Evolutionary conservation across 2,888 invertebrate genomes (phyloP).

Genomic region (Calameuta idolon): DNA sequence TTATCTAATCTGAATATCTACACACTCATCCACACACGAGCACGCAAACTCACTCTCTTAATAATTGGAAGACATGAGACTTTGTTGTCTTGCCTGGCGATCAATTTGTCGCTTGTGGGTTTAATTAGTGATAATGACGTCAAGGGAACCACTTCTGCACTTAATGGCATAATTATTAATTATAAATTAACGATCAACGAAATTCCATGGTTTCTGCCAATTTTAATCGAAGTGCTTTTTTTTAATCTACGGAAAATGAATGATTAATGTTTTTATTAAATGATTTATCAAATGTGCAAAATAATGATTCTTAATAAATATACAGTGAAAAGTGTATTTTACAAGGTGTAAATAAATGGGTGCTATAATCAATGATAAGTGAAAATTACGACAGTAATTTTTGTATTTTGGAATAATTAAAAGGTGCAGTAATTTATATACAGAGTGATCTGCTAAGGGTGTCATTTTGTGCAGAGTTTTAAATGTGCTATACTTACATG

Average conservation of each 20-base stretch:
- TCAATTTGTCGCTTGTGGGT: neutral
- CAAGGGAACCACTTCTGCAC: neutral
- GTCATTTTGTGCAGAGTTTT: neutral
- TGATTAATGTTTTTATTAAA: neutral
- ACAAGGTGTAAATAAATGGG: neutral
- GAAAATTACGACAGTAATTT: neutral
- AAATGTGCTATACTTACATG: neutral
- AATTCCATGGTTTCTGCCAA: neutral
- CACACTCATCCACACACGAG: constrained; percentile 19
- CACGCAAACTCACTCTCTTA: constrained; percentile 35
- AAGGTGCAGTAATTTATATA: neutral
- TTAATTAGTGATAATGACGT: neutral
- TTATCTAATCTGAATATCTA: constrained; percentile 5
- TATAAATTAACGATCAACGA: neutral
- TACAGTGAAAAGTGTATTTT: neutral
- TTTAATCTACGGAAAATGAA: neutral
- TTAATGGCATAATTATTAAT: neutral
- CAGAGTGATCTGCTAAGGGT: neutral
- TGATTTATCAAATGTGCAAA: neutral
- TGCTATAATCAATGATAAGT: neutral
- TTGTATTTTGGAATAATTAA: neutral
- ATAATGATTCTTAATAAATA: neutral
- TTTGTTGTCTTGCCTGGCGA: constrained; percentile 48
- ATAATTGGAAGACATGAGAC: constrained; percentile 61
- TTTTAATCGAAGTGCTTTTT: neutral